Conservation (phyloP, 2,113 vertebrate genomes). For the Electrona antarctica region DNA sequence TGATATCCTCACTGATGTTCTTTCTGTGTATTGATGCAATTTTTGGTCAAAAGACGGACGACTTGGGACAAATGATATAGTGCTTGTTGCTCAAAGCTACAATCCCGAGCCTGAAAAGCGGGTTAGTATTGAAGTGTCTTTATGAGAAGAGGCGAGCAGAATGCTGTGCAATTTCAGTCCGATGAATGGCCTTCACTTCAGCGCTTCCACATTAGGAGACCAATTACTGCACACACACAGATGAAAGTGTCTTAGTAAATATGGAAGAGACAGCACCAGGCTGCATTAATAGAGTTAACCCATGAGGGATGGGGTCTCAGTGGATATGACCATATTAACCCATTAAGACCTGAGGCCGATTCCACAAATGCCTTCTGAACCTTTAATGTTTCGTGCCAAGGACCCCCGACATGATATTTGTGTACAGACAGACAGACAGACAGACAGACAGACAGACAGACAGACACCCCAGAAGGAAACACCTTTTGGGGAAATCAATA, state of each 20-base stretch:
- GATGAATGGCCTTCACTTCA: slow-evolving; percentile 73
- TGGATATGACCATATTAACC: slow-evolving; percentile 76
- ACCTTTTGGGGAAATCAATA: too few relatives aligned
- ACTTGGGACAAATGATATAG: slow-evolving; percentile 60
- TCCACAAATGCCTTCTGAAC: slow-evolving; percentile 55
- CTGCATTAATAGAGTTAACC: slow-evolving; percentile 83
- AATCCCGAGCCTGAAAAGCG: slow-evolving; percentile 69
- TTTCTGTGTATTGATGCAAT: slow-evolving; percentile 50
- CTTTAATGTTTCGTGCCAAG: slow-evolving; percentile 28
- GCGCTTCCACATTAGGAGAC: slow-evolving; percentile 69
- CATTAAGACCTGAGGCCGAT: slow-evolving; percentile 44
- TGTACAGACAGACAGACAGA: slow-evolving; percentile 51
- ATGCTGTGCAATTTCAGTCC: slow-evolving; percentile 70
- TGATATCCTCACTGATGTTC: slow-evolving; percentile 34
- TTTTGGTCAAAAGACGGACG: slow-evolving; percentile 57
- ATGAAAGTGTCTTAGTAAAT: slow-evolving; percentile 76
- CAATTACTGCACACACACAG: slow-evolving; percentile 71
- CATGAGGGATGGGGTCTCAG: slow-evolving; percentile 62
- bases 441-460: too few relatives aligned
- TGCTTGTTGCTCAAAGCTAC: slow-evolving; percentile 72
- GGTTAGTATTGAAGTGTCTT: slow-evolving; percentile 84
- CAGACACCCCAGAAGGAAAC: too few relatives aligned
- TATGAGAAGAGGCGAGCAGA: slow-evolving; percentile 71
- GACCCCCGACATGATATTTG: too few relatives aligned
- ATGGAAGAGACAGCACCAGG: slow-evolving; percentile 69